phyloP scores from a whole-genome alignment of 2,113 vertebrate species.

The Machaerirhynchus nigripectus region DNA sequence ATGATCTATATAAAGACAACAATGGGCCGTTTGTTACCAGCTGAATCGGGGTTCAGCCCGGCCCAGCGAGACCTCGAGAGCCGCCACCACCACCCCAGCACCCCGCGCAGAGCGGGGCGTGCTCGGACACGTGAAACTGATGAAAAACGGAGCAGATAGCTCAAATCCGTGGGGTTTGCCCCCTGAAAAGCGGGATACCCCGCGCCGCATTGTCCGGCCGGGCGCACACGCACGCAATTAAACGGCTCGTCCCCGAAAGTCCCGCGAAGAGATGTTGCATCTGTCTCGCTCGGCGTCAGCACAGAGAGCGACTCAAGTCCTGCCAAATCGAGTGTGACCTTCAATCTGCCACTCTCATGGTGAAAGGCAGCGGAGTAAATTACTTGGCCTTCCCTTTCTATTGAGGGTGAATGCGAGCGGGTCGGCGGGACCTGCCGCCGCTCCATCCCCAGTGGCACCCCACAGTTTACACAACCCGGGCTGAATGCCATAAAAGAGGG shows the following conservation, averaged over 20 bases:
- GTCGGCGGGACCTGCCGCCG: constrained; percentile 72
- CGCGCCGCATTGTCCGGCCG: rapidly evolving
- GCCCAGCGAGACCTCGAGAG: not conserved
- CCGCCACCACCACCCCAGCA: not conserved
- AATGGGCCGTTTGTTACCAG: constrained; percentile 15
- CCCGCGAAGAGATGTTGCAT: constrained; percentile 39
- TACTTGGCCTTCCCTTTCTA: constrained; percentile 71
- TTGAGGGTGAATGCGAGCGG: constrained; percentile 68
- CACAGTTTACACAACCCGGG: constrained; percentile 70
- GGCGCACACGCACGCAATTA: not conserved
- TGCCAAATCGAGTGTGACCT: constrained; percentile 74
- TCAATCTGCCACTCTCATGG: constrained; percentile 78
- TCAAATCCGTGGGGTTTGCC: rapidly evolving
- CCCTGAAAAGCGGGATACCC: rapidly evolving
- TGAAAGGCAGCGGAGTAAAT: constrained; percentile 70
- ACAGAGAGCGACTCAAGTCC: constrained; percentile 51
- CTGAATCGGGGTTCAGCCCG: not conserved
- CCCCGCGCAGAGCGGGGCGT: rapidly evolving
- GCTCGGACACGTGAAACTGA: rapidly evolving
- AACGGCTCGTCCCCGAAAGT: not conserved
- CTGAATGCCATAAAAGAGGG: constrained; percentile 76
- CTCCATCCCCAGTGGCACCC: constrained; percentile 75
- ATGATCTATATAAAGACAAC: not conserved
- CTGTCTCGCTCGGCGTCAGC: constrained; percentile 51
- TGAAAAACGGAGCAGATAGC: rapidly evolving